A percentile compares a stretch with the other conserved stretches of the same genome.
Evolutionary conservation across 2,888 invertebrate species (phyloP).

Genomic region (Cephus rjabovi): DNA sequence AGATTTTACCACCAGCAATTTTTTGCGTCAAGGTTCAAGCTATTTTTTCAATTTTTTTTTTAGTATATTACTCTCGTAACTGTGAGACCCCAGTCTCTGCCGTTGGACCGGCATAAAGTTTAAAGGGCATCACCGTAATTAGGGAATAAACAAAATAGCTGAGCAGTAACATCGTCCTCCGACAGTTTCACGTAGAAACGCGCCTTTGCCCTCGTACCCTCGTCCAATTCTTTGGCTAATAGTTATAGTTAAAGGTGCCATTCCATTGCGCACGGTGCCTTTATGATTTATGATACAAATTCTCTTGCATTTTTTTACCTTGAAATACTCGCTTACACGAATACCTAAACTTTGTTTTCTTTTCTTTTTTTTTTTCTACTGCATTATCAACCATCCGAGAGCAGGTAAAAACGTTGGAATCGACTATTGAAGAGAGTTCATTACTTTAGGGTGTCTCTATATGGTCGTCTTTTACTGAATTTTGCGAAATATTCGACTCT

Average conservation of each 20-base stretch:
- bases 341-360: not conserved
- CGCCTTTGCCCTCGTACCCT: not conserved
- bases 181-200: not conserved
- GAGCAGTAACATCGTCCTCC: not conserved
- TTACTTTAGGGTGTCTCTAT: not conserved
- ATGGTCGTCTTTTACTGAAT: not conserved
- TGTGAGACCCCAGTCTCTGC: not conserved
- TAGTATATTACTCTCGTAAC: not conserved
- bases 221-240: not conserved
- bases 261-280: not conserved
- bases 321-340: not conserved
- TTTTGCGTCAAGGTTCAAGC: not conserved
- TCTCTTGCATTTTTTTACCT: not conserved
- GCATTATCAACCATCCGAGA: not conserved
- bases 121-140: constrained; percentile 5
- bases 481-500: constrained; percentile 3
- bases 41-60: not conserved
- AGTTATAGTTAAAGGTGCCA: not conserved
- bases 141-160: constrained; percentile 4
- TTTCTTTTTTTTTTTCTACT: not conserved
- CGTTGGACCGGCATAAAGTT: not conserved
- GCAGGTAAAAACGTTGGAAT: not conserved
- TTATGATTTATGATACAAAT: not conserved
- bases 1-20: not conserved
- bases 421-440: not conserved